A percentile compares a stretch with the other conserved stretches of the same genome.
phyloP scores from a whole-genome alignment of 2,888 invertebrate species.

The Chymomyza procnemis region DNA sequence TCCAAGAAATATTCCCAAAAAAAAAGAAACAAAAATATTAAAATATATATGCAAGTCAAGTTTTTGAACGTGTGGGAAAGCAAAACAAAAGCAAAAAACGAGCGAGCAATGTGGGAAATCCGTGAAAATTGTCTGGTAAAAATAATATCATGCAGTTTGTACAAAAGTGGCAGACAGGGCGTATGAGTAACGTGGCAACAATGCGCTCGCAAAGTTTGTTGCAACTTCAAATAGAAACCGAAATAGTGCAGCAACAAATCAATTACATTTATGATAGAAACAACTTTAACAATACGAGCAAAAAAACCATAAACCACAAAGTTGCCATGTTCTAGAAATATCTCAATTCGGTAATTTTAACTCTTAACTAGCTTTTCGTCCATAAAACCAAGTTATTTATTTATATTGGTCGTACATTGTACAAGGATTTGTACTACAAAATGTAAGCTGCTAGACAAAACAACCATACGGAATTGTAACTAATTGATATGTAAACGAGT shows the following conservation, averaged over 20 bases:
- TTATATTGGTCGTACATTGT: neutral
- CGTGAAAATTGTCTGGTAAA: constrained; percentile 41
- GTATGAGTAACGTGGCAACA: constrained; percentile 48
- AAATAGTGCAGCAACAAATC: constrained; percentile 8
- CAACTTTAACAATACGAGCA: constrained; percentile 8
- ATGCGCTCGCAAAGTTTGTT: constrained; percentile 9
- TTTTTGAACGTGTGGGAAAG: constrained; percentile 25
- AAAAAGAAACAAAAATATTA: constrained; percentile 28
- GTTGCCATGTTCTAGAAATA: neutral
- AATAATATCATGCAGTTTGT: constrained; percentile 34
- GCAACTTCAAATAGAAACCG: neutral
- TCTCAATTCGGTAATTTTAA: neutral
- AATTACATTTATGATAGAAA: constrained; percentile 23
- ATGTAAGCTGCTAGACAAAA: constrained; percentile 33
- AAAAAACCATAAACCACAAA: constrained; percentile 1
- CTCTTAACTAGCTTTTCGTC: constrained; percentile 11
- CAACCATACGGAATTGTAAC: neutral
- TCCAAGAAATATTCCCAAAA: constrained; percentile 65
- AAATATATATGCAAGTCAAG: constrained; percentile 10
- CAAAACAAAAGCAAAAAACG: neutral
- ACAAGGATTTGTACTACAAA: constrained; percentile 48
- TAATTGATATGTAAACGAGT: neutral
- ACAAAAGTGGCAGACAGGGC: constrained; percentile 39
- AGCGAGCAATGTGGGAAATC: constrained; percentile 36
- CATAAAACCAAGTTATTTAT: constrained; percentile 4